Evolutionary conservation across 2,797 vertebrate genomes (phyloP), one percentile per base, ranked within the genome.

Genomic region (Chelon labrosus): DNA sequence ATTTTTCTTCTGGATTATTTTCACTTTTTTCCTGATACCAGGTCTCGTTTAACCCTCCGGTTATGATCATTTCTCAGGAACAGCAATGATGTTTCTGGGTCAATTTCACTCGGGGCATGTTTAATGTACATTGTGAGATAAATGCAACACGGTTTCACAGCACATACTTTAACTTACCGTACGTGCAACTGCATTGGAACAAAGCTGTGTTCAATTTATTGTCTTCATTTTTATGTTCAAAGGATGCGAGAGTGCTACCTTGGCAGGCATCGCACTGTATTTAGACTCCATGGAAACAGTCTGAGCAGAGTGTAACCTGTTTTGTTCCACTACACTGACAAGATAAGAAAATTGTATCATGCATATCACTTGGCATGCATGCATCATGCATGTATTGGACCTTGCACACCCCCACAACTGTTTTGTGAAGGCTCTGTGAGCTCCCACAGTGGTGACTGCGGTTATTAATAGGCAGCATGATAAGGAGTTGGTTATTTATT

Each of bases 221-320:
- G 31, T 35, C 31, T 35, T 35, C 31, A 1, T 35, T 49, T 49
- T 13, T 13, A 41, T 41, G 60, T 52, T 44, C 42, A 13, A n/a
- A 19, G 7, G 35, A 17, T 56, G 37, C 61, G 14, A 53, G 65
- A 51, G 42, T 55, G 6, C 13, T 52, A 4, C 41, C 77, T 74
- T 65, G 19, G 7, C 11, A 72, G 61, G 41, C 52, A 35, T 7
- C 31, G 7, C 56, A 17, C n/a, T 41, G 31, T 31, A 73, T 72
- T 72, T 65, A 22, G 55, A 85, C 64, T 78, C 70, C 71, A 77
- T 87, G 69, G 75, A 85, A 80, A 79, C 83, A 76, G 66, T 58
- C 10, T 0, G 1, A 35, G 42, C 25, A 70, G 44, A 16, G 54
- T 54, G 5, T 72, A 9, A 65, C 20, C 49, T 54, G 4, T 65